These are phyloP conservation scores for Trichopoda pennipes DNA, from an alignment of 2,888 invertebrate genomes.

Conservation along the genomic window DNA sequence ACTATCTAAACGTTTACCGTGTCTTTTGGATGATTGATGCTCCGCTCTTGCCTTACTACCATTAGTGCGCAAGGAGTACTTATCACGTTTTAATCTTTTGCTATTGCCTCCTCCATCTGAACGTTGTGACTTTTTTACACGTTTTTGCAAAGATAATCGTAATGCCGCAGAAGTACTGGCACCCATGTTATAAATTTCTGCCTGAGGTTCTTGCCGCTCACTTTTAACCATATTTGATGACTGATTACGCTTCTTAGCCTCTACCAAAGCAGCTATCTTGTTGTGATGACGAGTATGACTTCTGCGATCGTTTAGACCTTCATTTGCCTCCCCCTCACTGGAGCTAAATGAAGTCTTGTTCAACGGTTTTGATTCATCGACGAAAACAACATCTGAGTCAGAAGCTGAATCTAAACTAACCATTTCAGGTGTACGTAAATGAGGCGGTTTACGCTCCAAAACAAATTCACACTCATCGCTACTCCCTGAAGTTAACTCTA, in stretches of 20 bases:
- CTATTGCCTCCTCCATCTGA: conserved; percentile 9
- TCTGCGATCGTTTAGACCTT: conserved; percentile 43
- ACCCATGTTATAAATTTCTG: conserved; percentile 75
- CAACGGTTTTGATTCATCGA: conserved; percentile 73
- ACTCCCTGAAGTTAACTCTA: conserved; percentile 76
- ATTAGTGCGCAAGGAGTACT: conserved; percentile 51
- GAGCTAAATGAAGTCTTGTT: conserved; percentile 66
- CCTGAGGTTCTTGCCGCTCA: conserved; percentile 49
- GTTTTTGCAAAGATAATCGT: conserved; percentile 73
- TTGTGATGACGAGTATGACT: conserved; percentile 16
- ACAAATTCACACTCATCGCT: conserved; percentile 80
- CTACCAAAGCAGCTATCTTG: conserved; percentile 59
- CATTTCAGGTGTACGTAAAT: conserved; percentile 80
- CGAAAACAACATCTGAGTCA: conserved; percentile 80
- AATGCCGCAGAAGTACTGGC: conserved; percentile 77
- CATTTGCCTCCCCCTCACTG: conserved; percentile 67
- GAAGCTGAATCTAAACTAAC: conserved; percentile 79
- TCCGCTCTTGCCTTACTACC: conserved; percentile 19
- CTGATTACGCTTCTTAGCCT: conserved; percentile 54
- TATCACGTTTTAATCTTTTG: conserved; percentile 48
- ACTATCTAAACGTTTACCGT: conserved; percentile 64
- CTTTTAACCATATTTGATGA: conserved; percentile 52
- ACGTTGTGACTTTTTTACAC: conserved; percentile 63
- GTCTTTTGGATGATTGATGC: conserved; percentile 36
- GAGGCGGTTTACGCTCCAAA: conserved; percentile 80